Conservation (phyloP, 2,113 vertebrate genomes). For the Limanda limanda region DNA sequence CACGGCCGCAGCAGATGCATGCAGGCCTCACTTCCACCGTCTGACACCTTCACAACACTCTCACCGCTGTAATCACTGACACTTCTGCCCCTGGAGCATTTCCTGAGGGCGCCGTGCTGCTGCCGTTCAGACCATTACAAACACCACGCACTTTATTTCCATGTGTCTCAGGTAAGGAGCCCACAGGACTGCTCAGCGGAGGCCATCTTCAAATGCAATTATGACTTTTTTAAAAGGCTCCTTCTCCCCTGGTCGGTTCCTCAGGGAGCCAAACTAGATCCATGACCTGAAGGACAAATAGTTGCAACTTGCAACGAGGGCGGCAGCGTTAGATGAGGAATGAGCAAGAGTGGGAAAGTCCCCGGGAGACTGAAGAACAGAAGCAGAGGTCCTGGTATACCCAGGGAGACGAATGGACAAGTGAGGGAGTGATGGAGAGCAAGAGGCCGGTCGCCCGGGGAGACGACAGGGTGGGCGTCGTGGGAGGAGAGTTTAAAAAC, state of each 20-base stretch:
- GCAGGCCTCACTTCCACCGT: background rate
- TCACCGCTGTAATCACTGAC: slow-evolving; percentile 21
- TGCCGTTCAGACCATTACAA: background rate
- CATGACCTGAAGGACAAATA: slow-evolving; percentile 13
- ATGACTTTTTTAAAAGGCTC: background rate
- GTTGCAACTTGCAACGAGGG: background rate
- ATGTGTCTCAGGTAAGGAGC: slow-evolving; percentile 10
- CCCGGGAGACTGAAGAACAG: slow-evolving; percentile 38
- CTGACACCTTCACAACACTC: slow-evolving; percentile 31
- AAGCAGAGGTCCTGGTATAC: slow-evolving; percentile 13
- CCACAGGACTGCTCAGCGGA: background rate
- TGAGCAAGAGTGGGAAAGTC: slow-evolving; percentile 36
- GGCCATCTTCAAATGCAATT: slow-evolving; percentile 3
- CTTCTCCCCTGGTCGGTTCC: background rate
- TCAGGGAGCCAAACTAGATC: slow-evolving; percentile 14
- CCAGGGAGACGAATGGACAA: slow-evolving; percentile 4
- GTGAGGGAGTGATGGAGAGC: slow-evolving; percentile 7
- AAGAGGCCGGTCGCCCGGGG: slow-evolving; percentile 36
- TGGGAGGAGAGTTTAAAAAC: slow-evolving; percentile 30
- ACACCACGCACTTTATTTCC: slow-evolving; percentile 22
- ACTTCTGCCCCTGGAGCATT: slow-evolving; percentile 9
- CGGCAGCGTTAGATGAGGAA: slow-evolving; percentile 9
- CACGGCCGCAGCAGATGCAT: background rate
- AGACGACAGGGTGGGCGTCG: slow-evolving; percentile 37
- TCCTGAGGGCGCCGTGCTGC: background rate